Evolutionary conservation across 92 coral and sea anemone species (phyloP).

Genomic region (Pocillopora grandis): DNA sequence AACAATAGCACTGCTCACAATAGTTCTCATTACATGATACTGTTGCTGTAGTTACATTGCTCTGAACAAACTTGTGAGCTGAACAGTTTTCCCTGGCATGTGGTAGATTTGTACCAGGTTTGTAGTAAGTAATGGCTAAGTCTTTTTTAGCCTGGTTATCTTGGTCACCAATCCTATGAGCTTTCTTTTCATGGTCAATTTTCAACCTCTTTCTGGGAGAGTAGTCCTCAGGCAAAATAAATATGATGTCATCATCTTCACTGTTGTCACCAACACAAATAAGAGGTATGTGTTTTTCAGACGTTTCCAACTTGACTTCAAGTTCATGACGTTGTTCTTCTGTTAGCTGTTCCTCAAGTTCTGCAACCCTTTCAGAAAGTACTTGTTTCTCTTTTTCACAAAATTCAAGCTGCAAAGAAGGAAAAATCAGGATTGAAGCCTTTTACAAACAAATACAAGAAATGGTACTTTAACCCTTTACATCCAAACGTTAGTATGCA

Average conservation of each 20-base stretch:
- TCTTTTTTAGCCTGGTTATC: slow-evolving; percentile 30
- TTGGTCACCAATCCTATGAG: neutral
- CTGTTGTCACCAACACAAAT: slow-evolving; percentile 57
- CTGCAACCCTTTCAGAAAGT: slow-evolving; percentile 45
- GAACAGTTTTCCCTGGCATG: slow-evolving; percentile 77
- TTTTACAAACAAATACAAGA: no score
- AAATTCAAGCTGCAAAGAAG: slow-evolving; percentile 54
- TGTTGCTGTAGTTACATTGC: slow-evolving; percentile 53
- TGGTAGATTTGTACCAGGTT: slow-evolving; percentile 61
- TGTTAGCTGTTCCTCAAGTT: slow-evolving; percentile 44
- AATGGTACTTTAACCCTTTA: no score
- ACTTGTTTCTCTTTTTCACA: slow-evolving; percentile 61
- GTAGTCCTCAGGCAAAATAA: slow-evolving; percentile 79
- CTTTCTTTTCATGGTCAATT: slow-evolving; percentile 41
- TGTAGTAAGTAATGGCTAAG: slow-evolving; percentile 53
- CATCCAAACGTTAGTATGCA: no score
- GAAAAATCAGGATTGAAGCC: neutral
- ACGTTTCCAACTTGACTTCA: slow-evolving; percentile 52
- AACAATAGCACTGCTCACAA: slow-evolving; percentile 84
- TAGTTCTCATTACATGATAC: slow-evolving; percentile 59
- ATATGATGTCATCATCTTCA: slow-evolving; percentile 63
- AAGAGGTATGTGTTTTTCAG: slow-evolving; percentile 17
- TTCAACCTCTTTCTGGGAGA: slow-evolving; percentile 69
- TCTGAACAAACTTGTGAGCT: slow-evolving; percentile 59
- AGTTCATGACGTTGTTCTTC: slow-evolving; percentile 36